These are phyloP conservation scores for Listrodromus nycthemerus DNA, from an alignment of 2,888 invertebrate species.

Conservation along the genomic window DNA sequence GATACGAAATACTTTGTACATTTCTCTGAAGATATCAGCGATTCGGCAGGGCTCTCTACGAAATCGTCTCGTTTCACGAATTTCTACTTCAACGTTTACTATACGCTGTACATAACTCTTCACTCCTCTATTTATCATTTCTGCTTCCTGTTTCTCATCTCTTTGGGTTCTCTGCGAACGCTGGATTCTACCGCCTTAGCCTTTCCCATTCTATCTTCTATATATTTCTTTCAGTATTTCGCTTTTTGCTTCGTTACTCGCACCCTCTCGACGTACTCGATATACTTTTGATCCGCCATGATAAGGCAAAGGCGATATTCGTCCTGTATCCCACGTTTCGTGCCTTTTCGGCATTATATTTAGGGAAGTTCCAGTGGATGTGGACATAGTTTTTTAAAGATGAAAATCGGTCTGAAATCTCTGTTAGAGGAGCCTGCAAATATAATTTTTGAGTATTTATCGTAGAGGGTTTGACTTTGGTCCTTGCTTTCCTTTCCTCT, in stretches of 20 bases:
- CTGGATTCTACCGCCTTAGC: neutral
- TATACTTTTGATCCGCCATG: neutral
- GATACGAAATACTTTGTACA: slow-evolving; percentile 60
- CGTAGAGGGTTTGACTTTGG: no score
- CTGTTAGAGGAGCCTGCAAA: neutral
- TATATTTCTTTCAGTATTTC: slow-evolving; percentile 10
- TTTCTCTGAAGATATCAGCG: slow-evolving; percentile 47
- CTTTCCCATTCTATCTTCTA: slow-evolving; percentile 1
- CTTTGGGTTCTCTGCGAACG: slow-evolving; percentile 4
- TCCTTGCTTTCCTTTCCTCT: neutral
- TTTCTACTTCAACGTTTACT: slow-evolving; percentile 52
- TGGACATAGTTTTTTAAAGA: neutral
- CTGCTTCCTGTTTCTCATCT: slow-evolving; percentile 40
- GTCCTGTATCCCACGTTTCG: neutral
- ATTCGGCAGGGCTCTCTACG: slow-evolving; percentile 14
- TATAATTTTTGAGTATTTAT: neutral
- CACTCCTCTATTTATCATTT: slow-evolving; percentile 4
- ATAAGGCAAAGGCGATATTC: neutral
- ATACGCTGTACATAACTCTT: neutral
- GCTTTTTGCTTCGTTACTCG: slow-evolving; percentile 23
- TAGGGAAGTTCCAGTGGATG: neutral
- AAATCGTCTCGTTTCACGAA: slow-evolving; percentile 49
- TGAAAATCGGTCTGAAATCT: no score
- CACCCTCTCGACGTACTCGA: neutral
- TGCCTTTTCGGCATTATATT: neutral